Evolutionary conservation across 92 coral and sea anemone species (phyloP), one percentile per base, ranked within the genome.

Genomic region (Phenganax subtilis): DNA sequence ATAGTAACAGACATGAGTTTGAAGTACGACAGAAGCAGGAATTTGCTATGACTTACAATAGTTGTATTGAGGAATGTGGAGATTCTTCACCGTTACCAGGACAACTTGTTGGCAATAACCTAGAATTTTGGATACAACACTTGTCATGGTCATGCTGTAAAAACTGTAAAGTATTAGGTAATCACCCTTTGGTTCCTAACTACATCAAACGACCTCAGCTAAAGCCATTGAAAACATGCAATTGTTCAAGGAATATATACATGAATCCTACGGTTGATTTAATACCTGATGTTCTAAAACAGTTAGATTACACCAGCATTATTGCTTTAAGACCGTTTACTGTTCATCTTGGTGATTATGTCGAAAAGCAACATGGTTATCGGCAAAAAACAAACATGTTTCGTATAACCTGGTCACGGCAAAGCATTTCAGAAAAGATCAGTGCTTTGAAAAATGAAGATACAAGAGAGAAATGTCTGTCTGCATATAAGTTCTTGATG

Each of bases 341-440:
- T 61, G 30, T 80, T 10, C 83, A 80, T 52, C 15, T 54, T 25
- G 83, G 83, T 9, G 47, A 28, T 20, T 80, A 80, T 80, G 83
- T 62, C 8, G 62, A 67, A 51, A 52, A 62, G n/a, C 55, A 54
- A 27, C 17, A 63, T 59, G 83, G 83, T 25, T 80, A 80, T 56
- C 27, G 75, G 7, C 69, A 80, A 51, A 80, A 62, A 80, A 70
- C 69, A 10, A 70, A 70, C 10, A 57, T 80, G 56, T 80, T 80
- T 64, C 44, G 70, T 9, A n/a, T 62, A 62, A 61, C 72, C 0
- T 80, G 83, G 83, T 10, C 28, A 7, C 14, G 11, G 64, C 8
- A 30, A 6, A 64, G 30, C 31, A 59, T 61, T 0, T 6, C 44
- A 16, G 57, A 80, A 29, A 37, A 37, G 5, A 37, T 37, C 47